Percentiles rank a stretch among this genome's conserved stretches.
Evolutionary conservation across 2,113 vertebrate species (phyloP).

Genomic region (Recurvirostra avosetta): DNA sequence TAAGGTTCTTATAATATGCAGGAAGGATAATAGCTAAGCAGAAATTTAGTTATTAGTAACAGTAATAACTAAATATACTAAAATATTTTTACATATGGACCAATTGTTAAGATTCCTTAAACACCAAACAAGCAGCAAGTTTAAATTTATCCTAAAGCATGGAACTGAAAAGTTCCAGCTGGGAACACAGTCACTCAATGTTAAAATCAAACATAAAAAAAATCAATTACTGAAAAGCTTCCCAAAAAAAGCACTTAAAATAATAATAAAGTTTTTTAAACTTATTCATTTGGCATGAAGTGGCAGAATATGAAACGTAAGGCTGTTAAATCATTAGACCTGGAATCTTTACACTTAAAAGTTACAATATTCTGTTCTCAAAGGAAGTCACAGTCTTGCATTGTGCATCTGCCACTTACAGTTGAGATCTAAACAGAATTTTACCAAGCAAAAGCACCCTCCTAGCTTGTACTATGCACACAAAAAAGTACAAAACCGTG

Average conservation of each 20-base stretch:
- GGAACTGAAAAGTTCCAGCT: neutral
- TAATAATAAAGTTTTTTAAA: neutral
- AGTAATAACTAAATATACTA: neutral
- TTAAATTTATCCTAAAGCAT: neutral
- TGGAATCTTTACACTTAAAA: neutral
- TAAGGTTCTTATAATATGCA: neutral
- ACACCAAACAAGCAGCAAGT: neutral
- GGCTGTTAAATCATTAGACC: neutral
- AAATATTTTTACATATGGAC: neutral
- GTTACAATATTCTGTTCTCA: neutral
- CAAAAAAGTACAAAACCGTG: neutral
- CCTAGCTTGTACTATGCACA: neutral
- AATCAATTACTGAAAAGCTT: neutral
- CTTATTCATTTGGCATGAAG: neutral
- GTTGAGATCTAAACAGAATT: neutral
- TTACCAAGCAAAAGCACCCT: neutral
- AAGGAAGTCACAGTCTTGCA: neutral
- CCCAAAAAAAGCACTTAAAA: neutral
- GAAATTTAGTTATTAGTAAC: neutral
- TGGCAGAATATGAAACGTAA: neutral
- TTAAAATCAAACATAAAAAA: neutral
- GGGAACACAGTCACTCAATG: neutral
- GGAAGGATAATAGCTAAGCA: neutral
- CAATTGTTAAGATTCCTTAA: neutral
- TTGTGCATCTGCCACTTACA: neutral